Percentiles rank a stretch among this genome's conserved stretches.
phyloP scores from a whole-genome alignment of 2,888 invertebrate genomes.

The Oeneis ivallda region DNA sequence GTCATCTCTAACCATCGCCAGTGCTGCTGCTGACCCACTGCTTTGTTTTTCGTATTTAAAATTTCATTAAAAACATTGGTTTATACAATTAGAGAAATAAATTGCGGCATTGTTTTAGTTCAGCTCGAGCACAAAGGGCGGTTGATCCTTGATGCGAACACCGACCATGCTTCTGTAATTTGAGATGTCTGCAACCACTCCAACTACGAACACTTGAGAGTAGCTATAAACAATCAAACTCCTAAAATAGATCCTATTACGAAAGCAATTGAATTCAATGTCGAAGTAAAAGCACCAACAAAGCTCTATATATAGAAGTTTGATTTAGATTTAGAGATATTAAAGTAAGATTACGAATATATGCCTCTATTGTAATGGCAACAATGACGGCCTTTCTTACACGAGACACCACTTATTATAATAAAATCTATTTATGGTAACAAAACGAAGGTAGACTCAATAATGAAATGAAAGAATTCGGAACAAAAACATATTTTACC shows the following conservation, averaged over 20 bases:
- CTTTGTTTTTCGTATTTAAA: not conserved
- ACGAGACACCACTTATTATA: conserved; percentile 47
- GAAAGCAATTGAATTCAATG: conserved; percentile 72
- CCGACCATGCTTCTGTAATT: conserved; percentile 65
- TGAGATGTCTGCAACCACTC: conserved; percentile 68
- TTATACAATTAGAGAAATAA: conserved; percentile 10
- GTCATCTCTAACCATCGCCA: too few relatives aligned
- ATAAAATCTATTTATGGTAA: conserved; percentile 46
- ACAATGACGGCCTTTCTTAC: conserved; percentile 42
- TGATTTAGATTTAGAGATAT: conserved; percentile 55
- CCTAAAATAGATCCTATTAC: conserved; percentile 74
- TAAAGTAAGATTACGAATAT: conserved; percentile 49
- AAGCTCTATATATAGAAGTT: conserved; percentile 52
- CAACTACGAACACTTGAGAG: conserved; percentile 57
- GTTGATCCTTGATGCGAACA: conserved; percentile 34
- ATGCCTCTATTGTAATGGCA: conserved; percentile 44
- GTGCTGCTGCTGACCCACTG: not conserved
- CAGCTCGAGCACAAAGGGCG: conserved; percentile 16
- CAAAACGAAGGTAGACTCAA: not conserved
- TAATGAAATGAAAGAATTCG: too few relatives aligned
- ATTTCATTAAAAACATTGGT: too few relatives aligned
- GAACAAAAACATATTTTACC: too few relatives aligned
- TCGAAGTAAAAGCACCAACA: conserved; percentile 58
- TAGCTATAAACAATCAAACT: conserved; percentile 67
- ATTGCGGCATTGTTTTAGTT: conserved; percentile 13